Conservation (phyloP, 1,140 invertebrate genomes). For the Drosophila grimshawi region DNA sequence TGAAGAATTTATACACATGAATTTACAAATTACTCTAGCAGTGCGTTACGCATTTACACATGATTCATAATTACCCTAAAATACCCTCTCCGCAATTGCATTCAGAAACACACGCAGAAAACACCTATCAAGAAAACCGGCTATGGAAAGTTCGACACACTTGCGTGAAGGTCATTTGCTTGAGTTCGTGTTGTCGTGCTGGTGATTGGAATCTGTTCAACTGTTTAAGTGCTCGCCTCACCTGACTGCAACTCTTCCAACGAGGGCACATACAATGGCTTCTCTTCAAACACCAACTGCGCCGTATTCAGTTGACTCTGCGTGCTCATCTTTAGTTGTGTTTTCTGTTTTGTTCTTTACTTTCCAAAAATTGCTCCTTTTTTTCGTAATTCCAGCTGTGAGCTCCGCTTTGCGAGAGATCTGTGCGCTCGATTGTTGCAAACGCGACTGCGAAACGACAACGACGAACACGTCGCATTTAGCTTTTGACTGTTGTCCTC, state of each 20-base stretch:
- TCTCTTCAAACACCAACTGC: slow-evolving; percentile 84
- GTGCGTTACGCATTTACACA: background rate
- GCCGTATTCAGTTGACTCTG: slow-evolving; percentile 63
- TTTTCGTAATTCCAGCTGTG: slow-evolving; percentile 10
- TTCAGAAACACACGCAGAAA: slow-evolving; percentile 8
- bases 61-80: too few species aligned
- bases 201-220: slow-evolving; percentile 10
- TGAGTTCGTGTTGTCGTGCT: slow-evolving; percentile 28
- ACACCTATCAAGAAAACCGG: slow-evolving; percentile 65
- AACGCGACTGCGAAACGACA: slow-evolving; percentile 61
- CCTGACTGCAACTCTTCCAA: slow-evolving; percentile 85
- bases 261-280: slow-evolving; percentile 84
- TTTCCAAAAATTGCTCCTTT: slow-evolving; percentile 2
- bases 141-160: slow-evolving; percentile 70
- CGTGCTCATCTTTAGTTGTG: slow-evolving; percentile 53
- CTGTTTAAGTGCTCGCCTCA: slow-evolving; percentile 83
- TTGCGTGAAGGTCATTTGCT: slow-evolving; percentile 73
- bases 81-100: background rate
- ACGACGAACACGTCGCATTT: slow-evolving; percentile 29
- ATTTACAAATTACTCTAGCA: too few species aligned
- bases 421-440: slow-evolving; percentile 61
- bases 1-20: too few species aligned
- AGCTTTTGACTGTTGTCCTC: slow-evolving; percentile 28
- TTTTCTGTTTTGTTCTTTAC: background rate
- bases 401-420: slow-evolving; percentile 17